Evolutionary conservation across 1,140 invertebrate genomes (phyloP).

Genomic region (Neotoxoptera formosana): DNA sequence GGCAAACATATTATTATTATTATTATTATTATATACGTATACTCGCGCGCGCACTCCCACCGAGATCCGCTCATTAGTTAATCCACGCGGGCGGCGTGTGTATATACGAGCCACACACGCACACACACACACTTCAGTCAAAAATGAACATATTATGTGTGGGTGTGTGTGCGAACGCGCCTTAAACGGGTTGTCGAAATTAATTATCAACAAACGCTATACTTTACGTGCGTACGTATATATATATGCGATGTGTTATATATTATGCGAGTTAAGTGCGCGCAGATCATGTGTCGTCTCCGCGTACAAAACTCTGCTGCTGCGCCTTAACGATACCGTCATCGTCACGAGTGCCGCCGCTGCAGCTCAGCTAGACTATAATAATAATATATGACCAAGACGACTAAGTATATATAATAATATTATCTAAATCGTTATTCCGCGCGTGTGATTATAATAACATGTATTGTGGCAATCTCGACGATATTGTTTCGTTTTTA

Average conservation of each 20-base stretch:
- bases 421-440: neutral
- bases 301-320: neutral
- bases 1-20: neutral
- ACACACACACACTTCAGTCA: neutral
- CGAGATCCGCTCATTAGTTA: constrained; percentile 43
- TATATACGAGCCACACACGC: neutral
- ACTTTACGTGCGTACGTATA: neutral
- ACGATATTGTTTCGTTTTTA: neutral
- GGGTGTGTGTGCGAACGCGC: neutral
- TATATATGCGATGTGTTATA: neutral
- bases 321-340: neutral
- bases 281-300: neutral
- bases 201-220: constrained; percentile 16
- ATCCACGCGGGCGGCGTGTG: neutral
- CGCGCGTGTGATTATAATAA: neutral
- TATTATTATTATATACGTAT: neutral
- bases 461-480: neutral
- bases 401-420: too few species aligned
- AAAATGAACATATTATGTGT: neutral
- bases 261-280: neutral
- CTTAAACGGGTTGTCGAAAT: constrained; percentile 35
- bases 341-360: neutral
- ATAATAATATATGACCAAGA: too few species aligned
- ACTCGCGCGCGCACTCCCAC: neutral
- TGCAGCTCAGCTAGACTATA: neutral